phyloP scores from a whole-genome alignment of 2,888 invertebrate genomes.

The Ectemnius lituratus region DNA sequence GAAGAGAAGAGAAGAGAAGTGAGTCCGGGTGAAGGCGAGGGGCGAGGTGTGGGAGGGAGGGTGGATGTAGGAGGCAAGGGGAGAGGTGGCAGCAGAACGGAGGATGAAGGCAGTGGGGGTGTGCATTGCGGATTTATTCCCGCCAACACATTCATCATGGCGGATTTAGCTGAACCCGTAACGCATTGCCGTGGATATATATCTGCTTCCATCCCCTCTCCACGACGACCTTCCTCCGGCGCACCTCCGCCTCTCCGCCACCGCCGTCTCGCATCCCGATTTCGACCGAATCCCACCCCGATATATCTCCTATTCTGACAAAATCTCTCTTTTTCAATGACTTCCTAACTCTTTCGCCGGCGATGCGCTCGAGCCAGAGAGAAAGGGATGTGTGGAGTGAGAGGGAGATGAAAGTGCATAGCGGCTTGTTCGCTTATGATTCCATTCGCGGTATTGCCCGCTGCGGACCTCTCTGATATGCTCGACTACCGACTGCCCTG shows the following conservation, averaged over 20 bases:
- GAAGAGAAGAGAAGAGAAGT: slow-evolving; percentile 48
- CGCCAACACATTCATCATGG: slow-evolving; percentile 78
- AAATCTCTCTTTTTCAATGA: slow-evolving; percentile 72
- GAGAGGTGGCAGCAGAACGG: slow-evolving; percentile 51
- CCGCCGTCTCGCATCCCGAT: slow-evolving; percentile 57
- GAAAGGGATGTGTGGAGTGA: slow-evolving; percentile 30
- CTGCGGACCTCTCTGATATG: slow-evolving; percentile 1
- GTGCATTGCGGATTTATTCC: slow-evolving; percentile 78
- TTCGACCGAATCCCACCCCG: slow-evolving; percentile 59
- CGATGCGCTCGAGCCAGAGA: neutral
- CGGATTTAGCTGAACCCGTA: slow-evolving; percentile 78
- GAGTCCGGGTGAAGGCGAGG: slow-evolving; percentile 37
- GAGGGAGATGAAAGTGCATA: slow-evolving; percentile 40
- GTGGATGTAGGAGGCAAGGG: slow-evolving; percentile 49
- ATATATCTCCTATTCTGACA: slow-evolving; percentile 65
- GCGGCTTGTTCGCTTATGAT: slow-evolving; percentile 37
- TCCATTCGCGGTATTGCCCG: slow-evolving; percentile 9
- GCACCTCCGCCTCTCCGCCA: slow-evolving; percentile 44
- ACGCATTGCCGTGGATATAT: slow-evolving; percentile 78
- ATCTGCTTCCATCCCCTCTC: slow-evolving; percentile 73
- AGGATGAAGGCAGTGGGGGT: slow-evolving; percentile 72
- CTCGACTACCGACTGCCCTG: neutral
- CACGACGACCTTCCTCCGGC: slow-evolving; percentile 44
- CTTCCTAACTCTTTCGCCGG: slow-evolving; percentile 64
- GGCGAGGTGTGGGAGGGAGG: slow-evolving; percentile 13